Percentiles rank a stretch among this genome's conserved stretches.
Conservation (phyloP, 2,888 invertebrate genomes). For the Trypoxylon attenuatum region DNA sequence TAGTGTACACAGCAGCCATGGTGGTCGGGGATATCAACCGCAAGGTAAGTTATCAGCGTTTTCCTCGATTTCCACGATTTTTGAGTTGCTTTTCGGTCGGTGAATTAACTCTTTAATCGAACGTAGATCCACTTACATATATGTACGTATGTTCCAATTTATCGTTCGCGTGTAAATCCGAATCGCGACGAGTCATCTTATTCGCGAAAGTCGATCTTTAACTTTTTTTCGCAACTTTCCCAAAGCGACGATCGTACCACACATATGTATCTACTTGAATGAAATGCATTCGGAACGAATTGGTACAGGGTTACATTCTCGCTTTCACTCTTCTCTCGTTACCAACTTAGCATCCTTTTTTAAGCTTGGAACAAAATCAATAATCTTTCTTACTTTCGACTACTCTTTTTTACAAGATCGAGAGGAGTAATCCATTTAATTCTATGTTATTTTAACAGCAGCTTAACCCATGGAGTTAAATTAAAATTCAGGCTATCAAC, state of each 20-base stretch:
- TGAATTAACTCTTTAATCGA: conserved; percentile 26
- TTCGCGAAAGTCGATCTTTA: no score
- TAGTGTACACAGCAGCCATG: conserved; percentile 87
- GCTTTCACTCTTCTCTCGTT: conserved; percentile 4
- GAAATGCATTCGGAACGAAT: conserved; percentile 1
- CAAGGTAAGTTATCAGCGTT: conserved; percentile 81
- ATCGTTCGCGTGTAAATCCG: no score
- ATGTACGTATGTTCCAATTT: background rate
- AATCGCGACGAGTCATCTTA: no score
- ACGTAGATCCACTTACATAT: conserved; percentile 29
- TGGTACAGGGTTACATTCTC: background rate
- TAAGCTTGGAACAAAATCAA: conserved; percentile 8
- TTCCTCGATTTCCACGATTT: conserved; percentile 40
- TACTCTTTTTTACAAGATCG: conserved; percentile 27
- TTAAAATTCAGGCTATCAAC: conserved; percentile 70
- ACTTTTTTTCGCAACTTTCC: no score
- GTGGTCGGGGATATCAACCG: conserved; percentile 87
- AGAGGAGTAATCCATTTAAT: conserved; percentile 59
- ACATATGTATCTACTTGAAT: no score
- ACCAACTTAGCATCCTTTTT: conserved; percentile 10
- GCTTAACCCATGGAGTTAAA: conserved; percentile 73
- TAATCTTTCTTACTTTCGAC: conserved; percentile 1
- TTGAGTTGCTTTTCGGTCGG: conserved; percentile 39
- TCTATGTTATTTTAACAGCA: conserved; percentile 71
- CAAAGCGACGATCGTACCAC: no score